Evolutionary conservation across 2,113 vertebrate genomes (phyloP), one percentile per base, ranked within the genome.

Genomic region (Protobothrops mucrosquamatus): DNA sequence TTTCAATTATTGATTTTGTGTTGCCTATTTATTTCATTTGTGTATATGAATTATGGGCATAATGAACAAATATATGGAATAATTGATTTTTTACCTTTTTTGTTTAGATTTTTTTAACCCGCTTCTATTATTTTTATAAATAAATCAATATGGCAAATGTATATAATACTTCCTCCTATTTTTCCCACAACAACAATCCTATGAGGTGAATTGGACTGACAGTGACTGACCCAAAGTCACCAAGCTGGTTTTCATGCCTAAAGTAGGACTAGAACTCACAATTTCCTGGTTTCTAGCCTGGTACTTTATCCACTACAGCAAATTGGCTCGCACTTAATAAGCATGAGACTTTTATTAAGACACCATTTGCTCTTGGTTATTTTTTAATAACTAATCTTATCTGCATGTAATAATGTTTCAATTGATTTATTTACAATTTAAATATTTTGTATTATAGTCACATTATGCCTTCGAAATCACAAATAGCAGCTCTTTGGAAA

Each of bases 381-480:
- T 89, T 22, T 39, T 29, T 18, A 90, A 90, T 15, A 87, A 74
- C n/a, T 52, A 81, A 85, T 43, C 22, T 26, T 87, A 39, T 90
- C 91, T 93, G 89, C 48, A 85, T 93, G 92, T 61, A 91, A n/a
- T 54, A 91, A 43, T 86, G 26, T 56, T 94, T 94, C 85, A 93
- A 88, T 94, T n/a, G 11, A n/a, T 94, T 55, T 94, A 43, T 93
- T 91, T 94, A 48, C 23, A 89, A 8, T 92, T 94, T 93, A 51
- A 74, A 93, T 64, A 91, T 95, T 96, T 92, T 85, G 3, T 59
- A 46, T 51, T 61, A 91, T 56, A 23, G 91, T 96, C 10, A 46
- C 92, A 93, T 93, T 61, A 92, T 85, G 55, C 92, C 93, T 89
- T 95, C 95, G 57, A 93, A 92, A 85, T 12, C 18, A 29, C 92